Evolutionary conservation across 1,140 invertebrate species (phyloP), one percentile per base, ranked within the genome.

Genomic region (Megathymus violae): DNA sequence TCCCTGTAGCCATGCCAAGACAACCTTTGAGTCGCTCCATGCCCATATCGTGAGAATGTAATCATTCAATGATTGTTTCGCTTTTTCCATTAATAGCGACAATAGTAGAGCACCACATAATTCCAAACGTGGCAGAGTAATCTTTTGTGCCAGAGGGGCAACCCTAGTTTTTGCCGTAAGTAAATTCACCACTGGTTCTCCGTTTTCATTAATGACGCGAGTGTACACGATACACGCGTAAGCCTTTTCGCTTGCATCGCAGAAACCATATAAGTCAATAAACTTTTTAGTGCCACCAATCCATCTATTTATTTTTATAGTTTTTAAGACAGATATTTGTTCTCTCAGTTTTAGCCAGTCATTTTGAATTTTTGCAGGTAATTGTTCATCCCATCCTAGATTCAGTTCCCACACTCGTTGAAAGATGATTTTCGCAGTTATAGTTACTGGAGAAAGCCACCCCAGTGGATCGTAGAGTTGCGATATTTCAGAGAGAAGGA

Each of bases 81-180:
- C 60, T 44, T 75, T 71, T 41, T 69, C 14, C 13, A 82, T 59
- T 13, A 91, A 17, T 10, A 74, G 58, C 3, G 80, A 69, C 15
- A 90, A 64, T 5, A 92, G 50, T 9, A 80, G 44, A 7, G 91
- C 91, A 9, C 76, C 91, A 52, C 69, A 82, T 14, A 93, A 69
- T 76, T 93, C 92, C 38, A 93, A 61, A 61, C 86, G 44, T 0
- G 92, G 91, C 7, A 93, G 77, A 1, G 85, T 79, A 9, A 50
- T 59, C 73, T 92, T 91, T 62, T 67, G 61, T 13, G 25, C 9
- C 1, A 91, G 46, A 22, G 91, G 91, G 36, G 91, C 80, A 4
- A 92, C 89, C 54, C 83, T 69, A 38, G 78, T 71, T 67, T 92
- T 92, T 4, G 78, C 66, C 34, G 61, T 67, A 9, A 91, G 40